phyloP scores from a whole-genome alignment of 2,888 invertebrate species.

The Agelastica alni region DNA sequence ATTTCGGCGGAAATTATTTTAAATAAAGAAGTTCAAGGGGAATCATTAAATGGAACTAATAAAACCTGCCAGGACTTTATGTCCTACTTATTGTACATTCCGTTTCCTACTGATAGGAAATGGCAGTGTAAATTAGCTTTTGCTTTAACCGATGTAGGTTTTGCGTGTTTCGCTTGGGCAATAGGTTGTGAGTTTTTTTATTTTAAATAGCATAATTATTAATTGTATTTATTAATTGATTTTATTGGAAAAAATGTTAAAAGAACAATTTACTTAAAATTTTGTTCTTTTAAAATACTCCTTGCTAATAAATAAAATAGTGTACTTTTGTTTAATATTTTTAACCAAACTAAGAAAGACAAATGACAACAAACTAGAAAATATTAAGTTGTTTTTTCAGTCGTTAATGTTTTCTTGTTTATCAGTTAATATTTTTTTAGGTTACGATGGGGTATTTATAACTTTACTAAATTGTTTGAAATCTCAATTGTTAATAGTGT shows the following conservation, averaged over 20 bases:
- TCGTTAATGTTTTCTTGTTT: too few relatives aligned
- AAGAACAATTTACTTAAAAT: too few relatives aligned
- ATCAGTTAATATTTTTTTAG: slow-evolving; percentile 7
- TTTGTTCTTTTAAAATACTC: too few relatives aligned
- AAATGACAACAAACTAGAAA: too few relatives aligned
- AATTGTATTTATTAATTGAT: too few relatives aligned
- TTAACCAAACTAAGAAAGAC: too few relatives aligned
- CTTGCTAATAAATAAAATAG: too few relatives aligned
- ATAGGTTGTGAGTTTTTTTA: slow-evolving; percentile 34
- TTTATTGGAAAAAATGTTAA: too few relatives aligned
- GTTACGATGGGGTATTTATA: slow-evolving; percentile 39
- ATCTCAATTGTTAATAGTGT: slow-evolving; percentile 39
- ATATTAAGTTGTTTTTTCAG: too few relatives aligned
- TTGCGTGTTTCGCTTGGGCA: slow-evolving; percentile 32
- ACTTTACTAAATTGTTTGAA: slow-evolving; percentile 37
- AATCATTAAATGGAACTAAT: slow-evolving; percentile 28
- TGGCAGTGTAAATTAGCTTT: slow-evolving; percentile 29
- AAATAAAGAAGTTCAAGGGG: slow-evolving; percentile 23
- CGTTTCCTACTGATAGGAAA: slow-evolving; percentile 29
- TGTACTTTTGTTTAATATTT: too few relatives aligned
- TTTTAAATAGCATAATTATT: too few relatives aligned
- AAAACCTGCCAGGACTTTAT: slow-evolving; percentile 32
- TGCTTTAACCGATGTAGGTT: slow-evolving; percentile 32
- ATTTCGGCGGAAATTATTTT: slow-evolving; percentile 29
- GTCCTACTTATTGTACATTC: slow-evolving; percentile 34